phyloP scores from a whole-genome alignment of 2,113 vertebrate genomes.

The Formicarius rufipectus region DNA sequence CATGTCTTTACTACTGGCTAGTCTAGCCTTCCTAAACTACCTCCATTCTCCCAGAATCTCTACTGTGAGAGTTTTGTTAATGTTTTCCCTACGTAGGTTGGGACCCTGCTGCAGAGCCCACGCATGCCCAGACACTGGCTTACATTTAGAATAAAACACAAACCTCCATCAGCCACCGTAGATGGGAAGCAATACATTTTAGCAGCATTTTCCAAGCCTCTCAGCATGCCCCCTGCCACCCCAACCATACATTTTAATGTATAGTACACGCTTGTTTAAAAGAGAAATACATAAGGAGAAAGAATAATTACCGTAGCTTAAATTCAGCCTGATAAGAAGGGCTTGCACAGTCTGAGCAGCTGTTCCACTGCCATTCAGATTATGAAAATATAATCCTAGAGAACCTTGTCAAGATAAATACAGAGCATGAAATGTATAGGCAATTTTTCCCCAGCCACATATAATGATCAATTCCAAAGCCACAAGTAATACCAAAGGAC shows the following conservation, averaged over 20 bases:
- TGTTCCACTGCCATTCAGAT: slow-evolving; percentile 42
- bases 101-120: background rate
- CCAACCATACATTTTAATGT: slow-evolving; percentile 28
- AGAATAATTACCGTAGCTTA: slow-evolving; percentile 2
- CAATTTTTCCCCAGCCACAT: slow-evolving; percentile 35
- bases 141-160: background rate
- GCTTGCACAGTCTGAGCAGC: background rate
- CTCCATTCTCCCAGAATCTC: background rate
- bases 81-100: accelerated
- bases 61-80: background rate
- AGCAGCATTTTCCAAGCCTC: slow-evolving; percentile 7
- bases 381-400: slow-evolving; percentile 27
- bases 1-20: background rate
- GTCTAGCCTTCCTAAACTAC: background rate
- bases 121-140: background rate
- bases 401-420: slow-evolving; percentile 23
- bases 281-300: slow-evolving; percentile 50
- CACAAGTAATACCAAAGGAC: slow-evolving; percentile 61
- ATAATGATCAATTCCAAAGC: slow-evolving; percentile 55
- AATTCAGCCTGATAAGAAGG: slow-evolving; percentile 10
- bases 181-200: background rate
- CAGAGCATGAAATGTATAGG: slow-evolving; percentile 10
- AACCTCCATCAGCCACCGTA: background rate
- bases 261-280: slow-evolving; percentile 49
- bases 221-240: background rate